Conservation (phyloP, 2,888 invertebrate species). For the Petrolisthes manimaculis region DNA sequence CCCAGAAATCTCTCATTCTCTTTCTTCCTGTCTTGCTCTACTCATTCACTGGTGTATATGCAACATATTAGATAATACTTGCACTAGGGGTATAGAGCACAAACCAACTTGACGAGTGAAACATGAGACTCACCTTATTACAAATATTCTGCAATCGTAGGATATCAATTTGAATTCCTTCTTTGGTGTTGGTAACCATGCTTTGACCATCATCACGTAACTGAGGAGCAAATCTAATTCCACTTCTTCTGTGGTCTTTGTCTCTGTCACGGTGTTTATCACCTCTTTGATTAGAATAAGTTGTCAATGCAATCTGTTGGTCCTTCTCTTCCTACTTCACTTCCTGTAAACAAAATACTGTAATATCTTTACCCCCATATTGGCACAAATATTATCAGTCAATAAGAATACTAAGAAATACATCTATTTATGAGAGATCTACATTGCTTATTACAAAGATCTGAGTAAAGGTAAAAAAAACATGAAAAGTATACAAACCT, state of each 20-base stretch:
- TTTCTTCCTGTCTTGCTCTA: no score
- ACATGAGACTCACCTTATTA: slow-evolving; percentile 40
- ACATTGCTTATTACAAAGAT: no score
- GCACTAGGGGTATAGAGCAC: no score
- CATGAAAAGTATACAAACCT: slow-evolving; percentile 68
- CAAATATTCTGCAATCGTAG: slow-evolving; percentile 44
- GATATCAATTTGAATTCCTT: slow-evolving; percentile 45
- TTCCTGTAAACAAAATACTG: slow-evolving; percentile 39
- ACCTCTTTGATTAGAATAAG: slow-evolving; percentile 37
- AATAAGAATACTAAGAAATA: no score
- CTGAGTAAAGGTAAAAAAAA: no score
- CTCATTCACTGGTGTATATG: no score
- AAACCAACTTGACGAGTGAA: no score
- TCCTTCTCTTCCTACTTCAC: slow-evolving; percentile 57
- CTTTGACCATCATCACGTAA: slow-evolving; percentile 49
- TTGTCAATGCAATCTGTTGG: slow-evolving; percentile 47
- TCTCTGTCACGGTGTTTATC: slow-evolving; percentile 38
- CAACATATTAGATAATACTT: no score
- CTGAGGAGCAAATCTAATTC: slow-evolving; percentile 39
- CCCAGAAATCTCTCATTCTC: no score
- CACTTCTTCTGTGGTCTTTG: slow-evolving; percentile 36
- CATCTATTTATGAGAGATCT: no score
- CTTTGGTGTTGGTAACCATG: slow-evolving; percentile 37
- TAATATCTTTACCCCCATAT: background rate
- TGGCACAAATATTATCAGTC: no score